Percentiles rank a stretch among this genome's conserved stretches.
phyloP scores from a whole-genome alignment of 1,140 invertebrate species.

The Oedothorax gibbosus region DNA sequence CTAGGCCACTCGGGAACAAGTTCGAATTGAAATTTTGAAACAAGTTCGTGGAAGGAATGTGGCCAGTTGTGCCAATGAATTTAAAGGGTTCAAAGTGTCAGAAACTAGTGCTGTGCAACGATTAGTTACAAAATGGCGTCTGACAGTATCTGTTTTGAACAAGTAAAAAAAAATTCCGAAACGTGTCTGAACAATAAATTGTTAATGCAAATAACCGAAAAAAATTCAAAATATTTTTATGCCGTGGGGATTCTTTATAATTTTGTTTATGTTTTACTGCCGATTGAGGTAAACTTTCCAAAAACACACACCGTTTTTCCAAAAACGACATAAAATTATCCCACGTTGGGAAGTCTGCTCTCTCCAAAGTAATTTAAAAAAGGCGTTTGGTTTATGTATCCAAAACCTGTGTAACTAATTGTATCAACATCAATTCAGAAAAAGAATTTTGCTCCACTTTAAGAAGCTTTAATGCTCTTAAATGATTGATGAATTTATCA shows the following conservation, averaged over 20 bases:
- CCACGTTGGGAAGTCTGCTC: background rate
- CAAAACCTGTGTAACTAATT: background rate
- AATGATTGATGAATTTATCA: background rate
- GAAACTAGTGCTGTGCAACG: no score
- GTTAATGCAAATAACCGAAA: no score
- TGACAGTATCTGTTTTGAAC: no score
- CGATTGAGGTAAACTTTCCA: no score
- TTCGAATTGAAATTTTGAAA: no score
- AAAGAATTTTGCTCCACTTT: background rate
- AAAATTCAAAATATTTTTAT: background rate
- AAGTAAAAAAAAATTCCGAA: no score
- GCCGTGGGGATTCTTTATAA: background rate
- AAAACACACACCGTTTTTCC: background rate
- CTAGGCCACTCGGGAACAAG: no score
- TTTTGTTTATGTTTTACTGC: background rate
- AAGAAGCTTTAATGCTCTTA: background rate
- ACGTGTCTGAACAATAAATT: no score
- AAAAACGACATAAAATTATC: background rate
- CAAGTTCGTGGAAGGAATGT: no score
- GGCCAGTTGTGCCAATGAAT: no score
- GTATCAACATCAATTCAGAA: background rate
- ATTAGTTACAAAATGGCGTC: no score
- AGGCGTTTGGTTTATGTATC: background rate
- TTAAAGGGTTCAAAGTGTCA: no score
- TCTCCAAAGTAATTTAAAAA: background rate